Evolutionary conservation across 2,888 invertebrate genomes (phyloP).

Genomic region (Oxycera nigricornis): DNA sequence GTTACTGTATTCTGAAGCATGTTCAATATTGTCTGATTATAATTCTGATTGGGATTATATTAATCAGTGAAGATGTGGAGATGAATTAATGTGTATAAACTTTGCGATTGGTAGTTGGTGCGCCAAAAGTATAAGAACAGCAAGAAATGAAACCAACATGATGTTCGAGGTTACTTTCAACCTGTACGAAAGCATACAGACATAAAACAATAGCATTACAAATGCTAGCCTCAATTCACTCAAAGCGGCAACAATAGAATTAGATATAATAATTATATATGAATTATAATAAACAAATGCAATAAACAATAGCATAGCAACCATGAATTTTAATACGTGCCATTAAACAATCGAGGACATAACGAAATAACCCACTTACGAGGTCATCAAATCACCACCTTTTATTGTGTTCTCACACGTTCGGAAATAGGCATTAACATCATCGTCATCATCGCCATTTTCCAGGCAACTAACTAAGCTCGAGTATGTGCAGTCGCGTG

Average conservation of each 20-base stretch:
- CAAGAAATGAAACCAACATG: too few relatives aligned
- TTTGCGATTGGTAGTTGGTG: too few relatives aligned
- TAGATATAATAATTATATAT: not conserved
- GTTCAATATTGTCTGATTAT: too few relatives aligned
- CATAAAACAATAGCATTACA: not conserved
- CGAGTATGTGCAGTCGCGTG: not conserved
- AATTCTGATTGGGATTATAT: too few relatives aligned
- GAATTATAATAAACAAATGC: not conserved
- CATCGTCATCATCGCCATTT: not conserved
- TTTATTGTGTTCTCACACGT: constrained; percentile 1
- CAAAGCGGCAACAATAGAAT: not conserved
- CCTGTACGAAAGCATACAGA: too few relatives aligned
- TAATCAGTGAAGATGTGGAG: too few relatives aligned
- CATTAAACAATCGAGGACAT: constrained; percentile 12
- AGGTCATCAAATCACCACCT: constrained; percentile 2
- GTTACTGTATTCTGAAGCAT: too few relatives aligned
- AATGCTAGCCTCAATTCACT: not conserved
- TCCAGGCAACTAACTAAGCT: not conserved
- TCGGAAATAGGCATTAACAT: constrained; percentile 16
- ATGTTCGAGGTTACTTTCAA: too few relatives aligned
- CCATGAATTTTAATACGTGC: constrained; percentile 10
- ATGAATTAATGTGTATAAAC: too few relatives aligned
- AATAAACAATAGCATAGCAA: not conserved
- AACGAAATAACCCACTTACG: constrained; percentile 8
- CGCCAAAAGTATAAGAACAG: too few relatives aligned